A percentile compares a stretch with the other conserved stretches of the same genome.
phyloP scores from a whole-genome alignment of 2,888 invertebrate species.

The Yponomeuta evonymella region DNA sequence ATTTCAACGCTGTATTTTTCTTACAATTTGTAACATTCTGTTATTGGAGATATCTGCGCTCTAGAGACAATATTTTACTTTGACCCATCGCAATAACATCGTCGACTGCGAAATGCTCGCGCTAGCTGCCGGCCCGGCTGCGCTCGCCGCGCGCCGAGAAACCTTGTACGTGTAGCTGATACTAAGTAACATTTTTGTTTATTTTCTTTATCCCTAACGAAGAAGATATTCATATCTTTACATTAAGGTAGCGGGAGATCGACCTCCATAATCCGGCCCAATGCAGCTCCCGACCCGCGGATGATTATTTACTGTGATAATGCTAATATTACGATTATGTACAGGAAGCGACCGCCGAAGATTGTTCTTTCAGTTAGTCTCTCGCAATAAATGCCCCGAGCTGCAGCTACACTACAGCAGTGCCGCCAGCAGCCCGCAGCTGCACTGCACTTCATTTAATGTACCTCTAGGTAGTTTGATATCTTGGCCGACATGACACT shows the following conservation, averaged over 20 bases:
- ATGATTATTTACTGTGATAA: too few relatives aligned
- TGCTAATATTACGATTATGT: too few relatives aligned
- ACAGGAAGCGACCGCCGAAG: too few relatives aligned
- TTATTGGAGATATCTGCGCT: conserved; percentile 4
- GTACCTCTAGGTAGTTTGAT: too few relatives aligned
- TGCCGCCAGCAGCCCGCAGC: too few relatives aligned
- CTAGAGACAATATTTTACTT: background rate
- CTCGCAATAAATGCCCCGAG: too few relatives aligned
- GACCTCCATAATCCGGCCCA: background rate
- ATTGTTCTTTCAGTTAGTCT: too few relatives aligned
- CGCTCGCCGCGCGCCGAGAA: background rate
- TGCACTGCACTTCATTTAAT: too few relatives aligned
- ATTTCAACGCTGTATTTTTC: conserved; percentile 4
- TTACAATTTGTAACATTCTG: conserved; percentile 5
- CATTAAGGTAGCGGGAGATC: background rate
- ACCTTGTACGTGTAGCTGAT: background rate
- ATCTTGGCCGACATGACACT: too few relatives aligned
- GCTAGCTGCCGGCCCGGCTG: background rate
- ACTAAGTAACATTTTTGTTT: background rate
- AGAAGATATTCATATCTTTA: background rate
- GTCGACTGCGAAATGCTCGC: background rate
- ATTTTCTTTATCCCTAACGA: background rate
- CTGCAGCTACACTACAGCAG: too few relatives aligned
- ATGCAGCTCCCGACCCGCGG: too few relatives aligned
- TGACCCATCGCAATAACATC: background rate